Evolutionary conservation across 2,113 vertebrate species (phyloP), one percentile per base, ranked within the genome.

Genomic region (Heterotis niloticus): DNA sequence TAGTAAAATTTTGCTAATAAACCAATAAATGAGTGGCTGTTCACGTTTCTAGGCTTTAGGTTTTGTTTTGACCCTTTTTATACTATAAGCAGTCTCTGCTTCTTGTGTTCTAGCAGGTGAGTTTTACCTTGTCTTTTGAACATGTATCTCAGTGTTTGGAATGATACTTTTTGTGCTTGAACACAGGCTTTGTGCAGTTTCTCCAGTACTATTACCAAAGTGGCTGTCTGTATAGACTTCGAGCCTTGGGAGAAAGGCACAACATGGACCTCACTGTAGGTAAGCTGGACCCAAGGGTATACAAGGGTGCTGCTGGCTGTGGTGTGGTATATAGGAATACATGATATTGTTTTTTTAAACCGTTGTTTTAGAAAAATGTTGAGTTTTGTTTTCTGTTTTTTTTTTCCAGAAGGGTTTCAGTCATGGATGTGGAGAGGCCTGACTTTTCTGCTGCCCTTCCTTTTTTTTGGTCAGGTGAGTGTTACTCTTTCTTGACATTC

Each of bases 341-440:
- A 44, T 44, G 34, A 44, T 7, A 44, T 44, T 44, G 34, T 44
- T 7, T 44, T 44, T 44, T 44, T 44, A 7, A 44, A 44, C 34
- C 2, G 7, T 44, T 2, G 34, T 44, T 44, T 44, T 7, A 44
- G 3, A 44, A 7, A 44, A 44, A 44, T 59, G n/a, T 54, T 74
- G 4, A 44, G 34, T 7, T 44, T 44, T 59, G 54, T 57, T 16
- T 24, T 10, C n/a, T 76, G 24, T 64, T 67, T 26, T 60, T 83
- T 71, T 56, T 68, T 0, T 79, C 69, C 91, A 99, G 97, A 99
- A 91, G 97, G 97, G 29, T 99, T 99, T 91, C 97, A 99, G 91
- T 98, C 97, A 17, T 99, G 97, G 97, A 99, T 99, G 97, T 99
- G 97, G 95, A 91, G 97, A 82, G 97, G 97, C 28, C 89, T 99